phyloP scores from a whole-genome alignment of 2,113 vertebrate genomes.

The Austrofundulus limnaeus region DNA sequence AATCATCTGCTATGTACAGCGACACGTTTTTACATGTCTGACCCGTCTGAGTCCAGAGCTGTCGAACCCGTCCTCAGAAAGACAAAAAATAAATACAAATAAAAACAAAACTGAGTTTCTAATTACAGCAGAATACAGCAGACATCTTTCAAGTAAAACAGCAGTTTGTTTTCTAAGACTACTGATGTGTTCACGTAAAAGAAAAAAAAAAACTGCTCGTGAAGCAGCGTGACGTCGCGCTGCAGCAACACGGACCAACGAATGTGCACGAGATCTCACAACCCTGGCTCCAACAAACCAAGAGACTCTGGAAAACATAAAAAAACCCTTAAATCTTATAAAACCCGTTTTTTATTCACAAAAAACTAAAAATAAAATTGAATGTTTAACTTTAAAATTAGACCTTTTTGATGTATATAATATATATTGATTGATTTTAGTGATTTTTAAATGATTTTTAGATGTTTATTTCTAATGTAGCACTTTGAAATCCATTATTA shows the following conservation, averaged over 20 bases:
- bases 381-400: too few relatives aligned
- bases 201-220: slow-evolving; percentile 33
- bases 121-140: slow-evolving; percentile 61
- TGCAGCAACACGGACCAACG: not conserved
- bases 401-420: too few relatives aligned
- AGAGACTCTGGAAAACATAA: too few relatives aligned
- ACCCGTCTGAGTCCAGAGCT: slow-evolving; percentile 32
- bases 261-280: not conserved
- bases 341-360: too few relatives aligned
- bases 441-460: too few relatives aligned
- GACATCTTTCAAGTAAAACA: slow-evolving; percentile 64
- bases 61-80: slow-evolving; percentile 26
- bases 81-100: too few relatives aligned
- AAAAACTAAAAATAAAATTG: too few relatives aligned
- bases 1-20: slow-evolving; percentile 72
- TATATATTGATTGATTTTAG: too few relatives aligned
- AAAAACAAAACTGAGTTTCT: slow-evolving; percentile 40
- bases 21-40: slow-evolving; percentile 44
- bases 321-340: too few relatives aligned
- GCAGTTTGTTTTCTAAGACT: slow-evolving; percentile 35
- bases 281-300: too few relatives aligned
- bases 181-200: slow-evolving; percentile 42
- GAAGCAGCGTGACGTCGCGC: not conserved
- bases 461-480: too few relatives aligned
- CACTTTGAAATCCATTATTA: too few relatives aligned